These are phyloP conservation scores for Neoseiulus cucumeris DNA, from an alignment of 1,140 invertebrate genomes.

Conservation along the genomic window DNA sequence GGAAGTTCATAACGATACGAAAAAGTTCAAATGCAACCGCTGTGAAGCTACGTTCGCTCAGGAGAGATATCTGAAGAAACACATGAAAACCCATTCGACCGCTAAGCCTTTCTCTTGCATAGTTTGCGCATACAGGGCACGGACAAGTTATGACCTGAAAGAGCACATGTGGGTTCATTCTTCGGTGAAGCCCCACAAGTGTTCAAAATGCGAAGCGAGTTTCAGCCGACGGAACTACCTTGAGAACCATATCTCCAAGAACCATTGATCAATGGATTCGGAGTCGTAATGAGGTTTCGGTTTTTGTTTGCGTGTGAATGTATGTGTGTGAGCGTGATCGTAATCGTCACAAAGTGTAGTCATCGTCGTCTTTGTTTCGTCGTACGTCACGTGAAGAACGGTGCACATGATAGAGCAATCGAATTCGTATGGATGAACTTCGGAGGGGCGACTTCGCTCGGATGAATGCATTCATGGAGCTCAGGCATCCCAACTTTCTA, in stretches of 20 bases:
- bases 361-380: too few relatives aligned
- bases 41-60: conserved; percentile 33
- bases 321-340: too few relatives aligned
- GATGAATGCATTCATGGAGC: too few relatives aligned
- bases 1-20: conserved; percentile 4
- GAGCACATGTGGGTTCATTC: conserved; percentile 4
- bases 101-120: conserved; percentile 37
- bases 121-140: conserved; percentile 20
- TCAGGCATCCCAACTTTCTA: too few relatives aligned
- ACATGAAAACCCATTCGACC: conserved; percentile 26
- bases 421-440: too few relatives aligned
- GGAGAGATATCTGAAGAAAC: conserved; percentile 14
- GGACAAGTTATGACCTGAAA: neutral
- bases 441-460: too few relatives aligned
- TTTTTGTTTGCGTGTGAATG: too few relatives aligned
- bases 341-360: too few relatives aligned
- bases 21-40: conserved; percentile 48
- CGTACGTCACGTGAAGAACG: too few relatives aligned
- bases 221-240: conserved; percentile 1
- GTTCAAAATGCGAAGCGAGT: neutral
- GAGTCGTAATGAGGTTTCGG: too few relatives aligned
- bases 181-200: neutral
- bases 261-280: neutral
- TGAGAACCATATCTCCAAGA: neutral
- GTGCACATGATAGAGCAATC: too few relatives aligned